Evolutionary conservation across 1,140 invertebrate genomes (phyloP), one percentile per base, ranked within the genome.

Genomic region (Drosophila pachea): DNA sequence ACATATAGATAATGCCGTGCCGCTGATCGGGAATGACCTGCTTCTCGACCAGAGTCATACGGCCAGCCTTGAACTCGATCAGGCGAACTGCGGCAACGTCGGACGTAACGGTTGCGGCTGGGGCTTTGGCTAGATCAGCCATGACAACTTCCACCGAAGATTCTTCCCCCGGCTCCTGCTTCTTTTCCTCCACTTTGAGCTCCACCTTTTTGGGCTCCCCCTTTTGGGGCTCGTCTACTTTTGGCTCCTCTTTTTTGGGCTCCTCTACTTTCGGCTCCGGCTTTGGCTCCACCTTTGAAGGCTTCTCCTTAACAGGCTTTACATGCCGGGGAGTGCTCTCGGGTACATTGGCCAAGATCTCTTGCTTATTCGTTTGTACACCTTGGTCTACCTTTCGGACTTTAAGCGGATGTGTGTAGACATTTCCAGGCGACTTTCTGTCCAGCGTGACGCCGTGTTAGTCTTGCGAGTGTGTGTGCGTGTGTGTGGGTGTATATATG

Each of bases 21-120:
- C 97, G 93, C 63, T 95, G 97, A 88, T 99, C 98, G 0, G 98
- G 96, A 89, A 96, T 93, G 2, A 99, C 96, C 93, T 96, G 96
- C 79, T 96, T 95, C 31, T 95, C 96, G 89, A 96, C 96, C 90
- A 98, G 91, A 48, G 92, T 95, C 97, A 99, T 99, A 91, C 98
- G 98, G 16, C 98, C 98, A 64, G 97, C 98, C 88, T 96, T 94
- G 88, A 98, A 97, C 90, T 99, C 97, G 0, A 98, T 94, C 54
- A 99, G 90, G 61, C 66, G 42, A 3, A 12, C 6, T 43, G 4
- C 22, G 40, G 7, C 7, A 7, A 14, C 2, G 7, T 16, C 22
- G 3, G 22, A 2, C 5, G 29, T 73, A 91, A 14, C 22, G 7
- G 0, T 2, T 31, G 2, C 4, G 11, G 16, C 3, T 1, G 9